Percentiles rank a stretch among this genome's conserved stretches.
These are phyloP conservation scores for Leptodirus hochenwartii DNA, from an alignment of 2,888 invertebrate species.

Conservation along the genomic window DNA sequence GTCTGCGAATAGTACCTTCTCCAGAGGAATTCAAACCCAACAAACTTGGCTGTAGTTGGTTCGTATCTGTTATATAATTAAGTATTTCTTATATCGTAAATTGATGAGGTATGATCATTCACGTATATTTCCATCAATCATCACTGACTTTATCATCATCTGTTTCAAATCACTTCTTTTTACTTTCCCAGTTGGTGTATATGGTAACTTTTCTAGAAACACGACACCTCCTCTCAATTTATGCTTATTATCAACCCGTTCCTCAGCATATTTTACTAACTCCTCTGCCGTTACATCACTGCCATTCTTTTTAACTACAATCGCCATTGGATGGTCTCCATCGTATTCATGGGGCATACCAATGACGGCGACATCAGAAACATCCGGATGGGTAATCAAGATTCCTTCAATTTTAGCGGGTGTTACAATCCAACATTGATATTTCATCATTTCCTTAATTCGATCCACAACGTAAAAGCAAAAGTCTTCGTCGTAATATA, in stretches of 20 bases:
- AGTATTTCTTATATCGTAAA: too few relatives aligned
- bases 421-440: conserved; percentile 29
- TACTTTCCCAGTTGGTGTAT: conserved; percentile 23
- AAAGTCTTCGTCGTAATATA: conserved; percentile 31
- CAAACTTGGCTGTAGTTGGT: too few relatives aligned
- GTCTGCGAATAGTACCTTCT: too few relatives aligned
- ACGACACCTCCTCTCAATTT: conserved; percentile 21
- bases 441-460: conserved; percentile 33
- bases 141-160: conserved; percentile 8
- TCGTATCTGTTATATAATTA: too few relatives aligned
- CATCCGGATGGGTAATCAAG: conserved; percentile 19
- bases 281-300: conserved; percentile 14
- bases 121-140: too few relatives aligned
- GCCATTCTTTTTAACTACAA: conserved; percentile 8
- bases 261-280: conserved; percentile 17
- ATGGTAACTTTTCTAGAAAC: conserved; percentile 18
- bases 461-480: conserved; percentile 32
- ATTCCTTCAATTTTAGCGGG: conserved; percentile 20
- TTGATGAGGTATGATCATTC: too few relatives aligned
- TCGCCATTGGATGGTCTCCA: conserved; percentile 15
- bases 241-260: conserved; percentile 19
- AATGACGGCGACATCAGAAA: conserved; percentile 14
- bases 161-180: conserved; percentile 11
- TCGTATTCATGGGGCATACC: conserved; percentile 15
- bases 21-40: too few relatives aligned